Evolutionary conservation across 1,140 invertebrate species (phyloP), one percentile per base, ranked within the genome.

Genomic region (Pygmarrhopalites habei): DNA sequence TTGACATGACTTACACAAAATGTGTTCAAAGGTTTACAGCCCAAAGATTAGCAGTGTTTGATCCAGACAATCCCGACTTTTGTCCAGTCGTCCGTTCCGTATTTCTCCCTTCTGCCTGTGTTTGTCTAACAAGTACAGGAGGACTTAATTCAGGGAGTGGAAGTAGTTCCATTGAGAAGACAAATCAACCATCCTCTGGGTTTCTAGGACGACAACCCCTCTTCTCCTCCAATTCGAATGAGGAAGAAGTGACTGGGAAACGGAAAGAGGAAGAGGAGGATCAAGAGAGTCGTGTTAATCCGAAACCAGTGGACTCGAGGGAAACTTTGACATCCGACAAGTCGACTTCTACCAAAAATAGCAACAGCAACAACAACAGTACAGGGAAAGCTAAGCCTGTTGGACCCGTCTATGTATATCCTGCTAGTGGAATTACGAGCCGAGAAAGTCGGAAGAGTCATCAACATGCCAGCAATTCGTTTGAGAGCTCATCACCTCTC

Each of bases 11-110:
- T 7, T 17, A 60, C 12, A 70, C 63, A 23, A 67, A 68, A 47
- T 70, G 69, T 57, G 69, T 70, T 19, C 69, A 70, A 43, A 30
- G 69, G 26, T 70, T 70, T 49, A 68, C 69, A 1, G 69, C 69
- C 1, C 69, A 70, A 44, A 7, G 69, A 51, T 52, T 70, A 1
- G 69, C 61, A 1, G 65, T 67, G 14, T 51, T 70, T 2, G 69
- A 70, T 47, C 68, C 68, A 17, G 60, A 70, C 44, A 60, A 70
- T 55, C 44, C 57, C 25, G 65, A 67, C 10, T 52, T 62, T 2
- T 70, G 69, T 55, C 69, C 69, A 15, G 66, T 70, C 15, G 44
- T 70, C 17, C 56, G 66, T 14, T 65, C 63, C 15, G 69, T 70
- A 0, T 70, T 70, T 44, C 61, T 70, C 14, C 69, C 69, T 2